phyloP scores from a whole-genome alignment of 2,113 vertebrate genomes.

The Sceloporus undulatus region DNA sequence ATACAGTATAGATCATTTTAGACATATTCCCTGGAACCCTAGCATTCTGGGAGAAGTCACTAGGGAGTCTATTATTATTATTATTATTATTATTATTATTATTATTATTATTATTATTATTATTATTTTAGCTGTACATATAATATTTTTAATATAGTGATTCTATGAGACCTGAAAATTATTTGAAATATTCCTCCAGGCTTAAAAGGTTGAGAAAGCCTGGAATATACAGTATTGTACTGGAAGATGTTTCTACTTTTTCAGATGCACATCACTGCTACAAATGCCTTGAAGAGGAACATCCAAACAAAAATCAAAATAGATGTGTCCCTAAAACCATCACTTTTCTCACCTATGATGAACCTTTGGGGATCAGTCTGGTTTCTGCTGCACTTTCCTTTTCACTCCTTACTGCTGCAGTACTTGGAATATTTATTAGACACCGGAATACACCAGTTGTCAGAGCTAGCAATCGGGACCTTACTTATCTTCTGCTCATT shows the following conservation, averaged over 20 bases:
- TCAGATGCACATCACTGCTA: slow-evolving; percentile 8
- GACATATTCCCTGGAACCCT: too few relatives aligned
- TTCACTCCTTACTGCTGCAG: background rate
- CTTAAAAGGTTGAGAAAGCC: too few relatives aligned
- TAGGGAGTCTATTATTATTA: too few relatives aligned
- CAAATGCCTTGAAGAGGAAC: background rate
- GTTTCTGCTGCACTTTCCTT: background rate
- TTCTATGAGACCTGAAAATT: too few relatives aligned
- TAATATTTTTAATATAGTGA: too few relatives aligned
- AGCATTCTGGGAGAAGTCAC: too few relatives aligned
- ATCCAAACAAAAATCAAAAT: background rate
- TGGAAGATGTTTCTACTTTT: background rate
- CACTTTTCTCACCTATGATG: slow-evolving; percentile 14
- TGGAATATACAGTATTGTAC: background rate
- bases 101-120: too few relatives aligned
- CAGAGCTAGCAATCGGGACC: slow-evolving; percentile 14
- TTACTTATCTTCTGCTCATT: slow-evolving; percentile 11
- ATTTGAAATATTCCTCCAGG: too few relatives aligned
- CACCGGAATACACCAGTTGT: slow-evolving; percentile 7
- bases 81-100: too few relatives aligned
- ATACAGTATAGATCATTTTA: too few relatives aligned
- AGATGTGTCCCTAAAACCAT: background rate
- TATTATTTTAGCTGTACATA: too few relatives aligned
- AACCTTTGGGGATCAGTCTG: slow-evolving; percentile 14
- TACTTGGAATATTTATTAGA: slow-evolving; percentile 16